phyloP scores from a whole-genome alignment of 2,797 vertebrate species.

The Cygnus olor region DNA sequence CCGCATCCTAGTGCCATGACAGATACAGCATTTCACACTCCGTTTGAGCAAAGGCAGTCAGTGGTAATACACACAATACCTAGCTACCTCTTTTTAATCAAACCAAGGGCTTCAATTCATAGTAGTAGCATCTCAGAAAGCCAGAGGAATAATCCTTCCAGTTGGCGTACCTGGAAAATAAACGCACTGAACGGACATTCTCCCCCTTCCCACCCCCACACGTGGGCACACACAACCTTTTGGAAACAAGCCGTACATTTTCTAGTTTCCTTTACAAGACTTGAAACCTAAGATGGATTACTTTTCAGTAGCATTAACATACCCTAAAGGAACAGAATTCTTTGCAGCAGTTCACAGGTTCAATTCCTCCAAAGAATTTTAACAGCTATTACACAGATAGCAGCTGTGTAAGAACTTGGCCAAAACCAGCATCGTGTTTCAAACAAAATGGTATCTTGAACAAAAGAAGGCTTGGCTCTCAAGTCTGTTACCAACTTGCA shows the following conservation, averaged over 20 bases:
- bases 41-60: background rate
- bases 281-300: background rate
- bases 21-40: background rate
- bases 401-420: background rate
- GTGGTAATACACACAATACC: background rate
- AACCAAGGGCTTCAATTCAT: background rate
- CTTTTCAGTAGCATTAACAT: background rate
- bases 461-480: background rate
- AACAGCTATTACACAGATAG: no score
- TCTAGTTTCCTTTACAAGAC: background rate
- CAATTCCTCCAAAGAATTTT: background rate
- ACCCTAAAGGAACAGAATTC: background rate
- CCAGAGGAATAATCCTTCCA: background rate
- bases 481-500: background rate
- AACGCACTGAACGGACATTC: background rate
- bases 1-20: rapidly evolving
- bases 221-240: background rate
- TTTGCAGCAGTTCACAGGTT: background rate
- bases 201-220: no score
- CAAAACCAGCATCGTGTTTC: background rate
- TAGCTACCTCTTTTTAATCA: background rate
- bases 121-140: no score
- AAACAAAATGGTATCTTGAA: background rate
- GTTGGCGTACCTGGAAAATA: background rate
- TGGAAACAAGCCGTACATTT: background rate